These are phyloP conservation scores for Halesus radiatus DNA, from an alignment of 1,140 invertebrate genomes.

Conservation along the genomic window DNA sequence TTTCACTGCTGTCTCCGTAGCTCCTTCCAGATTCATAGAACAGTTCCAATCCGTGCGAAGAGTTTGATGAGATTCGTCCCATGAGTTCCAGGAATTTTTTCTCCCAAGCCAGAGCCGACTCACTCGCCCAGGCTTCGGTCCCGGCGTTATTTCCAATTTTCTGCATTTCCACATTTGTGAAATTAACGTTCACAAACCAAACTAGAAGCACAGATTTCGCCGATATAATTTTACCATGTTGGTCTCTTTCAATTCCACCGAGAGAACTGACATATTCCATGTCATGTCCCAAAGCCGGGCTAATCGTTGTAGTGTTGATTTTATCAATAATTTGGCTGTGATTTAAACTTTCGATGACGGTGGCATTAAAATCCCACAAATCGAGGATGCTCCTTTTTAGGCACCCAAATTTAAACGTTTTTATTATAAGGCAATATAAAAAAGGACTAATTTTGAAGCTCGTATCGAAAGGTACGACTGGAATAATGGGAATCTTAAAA, in stretches of 20 bases:
- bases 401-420: constrained; percentile 73
- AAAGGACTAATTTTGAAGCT: constrained; percentile 68
- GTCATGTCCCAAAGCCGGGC: constrained; percentile 76
- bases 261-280: constrained; percentile 77
- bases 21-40: constrained; percentile 79
- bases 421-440: constrained; percentile 73
- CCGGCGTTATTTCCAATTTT: constrained; percentile 78
- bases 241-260: constrained; percentile 74
- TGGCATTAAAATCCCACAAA: constrained; percentile 77
- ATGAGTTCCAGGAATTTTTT: constrained; percentile 62
- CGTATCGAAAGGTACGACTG: constrained; percentile 65
- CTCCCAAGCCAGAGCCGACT: constrained; percentile 78
- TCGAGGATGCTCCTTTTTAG: constrained; percentile 77
- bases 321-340: constrained; percentile 74
- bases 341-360: constrained; percentile 71
- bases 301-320: constrained; percentile 73
- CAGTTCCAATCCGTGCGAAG: constrained; percentile 61
- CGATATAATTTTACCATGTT: constrained; percentile 73
- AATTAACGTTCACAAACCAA: constrained; percentile 79
- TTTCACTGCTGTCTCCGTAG: constrained; percentile 80
- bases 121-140: constrained; percentile 81
- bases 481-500: constrained; percentile 72
- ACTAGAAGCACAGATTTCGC: constrained; percentile 75
- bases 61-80: constrained; percentile 68
- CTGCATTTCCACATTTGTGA: constrained; percentile 75